Conservation (phyloP, 2,888 invertebrate species). For the Parnassius glacialis region DNA sequence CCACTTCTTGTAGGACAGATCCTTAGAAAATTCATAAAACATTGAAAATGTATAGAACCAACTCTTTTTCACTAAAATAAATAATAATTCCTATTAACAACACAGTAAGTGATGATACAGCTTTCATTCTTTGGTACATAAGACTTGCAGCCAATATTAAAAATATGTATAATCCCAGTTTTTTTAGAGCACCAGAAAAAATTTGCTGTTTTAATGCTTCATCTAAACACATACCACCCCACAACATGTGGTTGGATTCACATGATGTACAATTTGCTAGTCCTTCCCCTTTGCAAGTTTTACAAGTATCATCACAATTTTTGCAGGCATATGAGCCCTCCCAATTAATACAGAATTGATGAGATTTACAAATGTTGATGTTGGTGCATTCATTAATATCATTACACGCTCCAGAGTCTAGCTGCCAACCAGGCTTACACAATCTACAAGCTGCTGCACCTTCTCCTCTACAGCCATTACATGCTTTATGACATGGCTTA, state of each 20-base stretch:
- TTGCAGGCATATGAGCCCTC: slow-evolving; percentile 90
- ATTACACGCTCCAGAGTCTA: slow-evolving; percentile 85
- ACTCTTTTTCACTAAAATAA: slow-evolving; percentile 51
- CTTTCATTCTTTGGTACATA: slow-evolving; percentile 44
- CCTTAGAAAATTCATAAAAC: background rate
- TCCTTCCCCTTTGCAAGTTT: slow-evolving; percentile 91
- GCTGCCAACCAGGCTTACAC: slow-evolving; percentile 86
- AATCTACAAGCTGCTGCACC: slow-evolving; percentile 82
- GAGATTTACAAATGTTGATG: slow-evolving; percentile 73
- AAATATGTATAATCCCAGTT: slow-evolving; percentile 49
- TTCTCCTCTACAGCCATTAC: slow-evolving; percentile 87
- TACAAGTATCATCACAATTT: slow-evolving; percentile 91
- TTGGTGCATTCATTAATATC: slow-evolving; percentile 92
- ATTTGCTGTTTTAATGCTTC: slow-evolving; percentile 41
- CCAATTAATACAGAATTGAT: slow-evolving; percentile 92
- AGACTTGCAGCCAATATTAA: slow-evolving; percentile 48
- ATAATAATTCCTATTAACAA: slow-evolving; percentile 50
- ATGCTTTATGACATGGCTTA: slow-evolving; percentile 88
- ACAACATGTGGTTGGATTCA: slow-evolving; percentile 60
- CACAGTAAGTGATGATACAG: slow-evolving; percentile 46
- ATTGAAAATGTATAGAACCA: slow-evolving; percentile 44
- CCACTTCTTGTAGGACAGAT: too few species aligned
- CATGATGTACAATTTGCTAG: slow-evolving; percentile 92
- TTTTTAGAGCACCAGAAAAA: slow-evolving; percentile 37
- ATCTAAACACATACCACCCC: slow-evolving; percentile 60